Evolutionary conservation across 2,113 vertebrate genomes (phyloP).

Genomic region (Pimephales promelas): DNA sequence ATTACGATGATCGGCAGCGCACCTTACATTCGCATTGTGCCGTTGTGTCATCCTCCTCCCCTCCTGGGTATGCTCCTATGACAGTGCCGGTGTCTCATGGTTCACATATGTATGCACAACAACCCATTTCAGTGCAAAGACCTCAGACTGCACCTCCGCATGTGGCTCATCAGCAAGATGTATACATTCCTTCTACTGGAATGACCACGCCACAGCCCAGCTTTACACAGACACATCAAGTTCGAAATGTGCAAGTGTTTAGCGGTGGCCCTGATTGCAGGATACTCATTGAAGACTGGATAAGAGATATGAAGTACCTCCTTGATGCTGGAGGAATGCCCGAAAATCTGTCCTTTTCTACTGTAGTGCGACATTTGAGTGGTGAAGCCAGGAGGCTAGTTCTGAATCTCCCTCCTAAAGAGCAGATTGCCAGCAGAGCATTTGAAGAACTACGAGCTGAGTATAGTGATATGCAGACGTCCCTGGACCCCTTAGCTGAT

Average conservation of each 20-base stretch:
- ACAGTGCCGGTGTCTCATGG: neutral
- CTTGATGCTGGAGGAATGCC: slow-evolving; percentile 29
- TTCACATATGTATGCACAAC: neutral
- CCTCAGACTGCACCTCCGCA: neutral
- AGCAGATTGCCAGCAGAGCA: neutral
- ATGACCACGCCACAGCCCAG: neutral
- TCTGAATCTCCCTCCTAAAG: neutral
- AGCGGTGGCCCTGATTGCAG: slow-evolving; percentile 20
- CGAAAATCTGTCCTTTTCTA: neutral
- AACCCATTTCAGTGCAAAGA: neutral
- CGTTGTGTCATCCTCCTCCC: neutral
- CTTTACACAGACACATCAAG: slow-evolving; percentile 15
- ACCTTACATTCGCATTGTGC: neutral
- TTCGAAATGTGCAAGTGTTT: slow-evolving; percentile 9
- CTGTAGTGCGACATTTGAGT: slow-evolving; percentile 24
- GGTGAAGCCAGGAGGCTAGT: slow-evolving; percentile 13
- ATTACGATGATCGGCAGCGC: neutral
- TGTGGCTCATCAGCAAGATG: neutral
- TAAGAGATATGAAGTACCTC: slow-evolving; percentile 36
- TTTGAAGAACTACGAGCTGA: slow-evolving; percentile 9
- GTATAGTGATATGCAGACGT: slow-evolving; percentile 20
- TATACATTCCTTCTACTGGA: neutral
- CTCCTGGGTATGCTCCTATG: neutral
- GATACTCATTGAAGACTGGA: slow-evolving; percentile 32
- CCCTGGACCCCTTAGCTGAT: slow-evolving; percentile 28